Base-by-base conservation (phyloP, 1,140 invertebrate species). In the Glomeris maerens region DNA sequence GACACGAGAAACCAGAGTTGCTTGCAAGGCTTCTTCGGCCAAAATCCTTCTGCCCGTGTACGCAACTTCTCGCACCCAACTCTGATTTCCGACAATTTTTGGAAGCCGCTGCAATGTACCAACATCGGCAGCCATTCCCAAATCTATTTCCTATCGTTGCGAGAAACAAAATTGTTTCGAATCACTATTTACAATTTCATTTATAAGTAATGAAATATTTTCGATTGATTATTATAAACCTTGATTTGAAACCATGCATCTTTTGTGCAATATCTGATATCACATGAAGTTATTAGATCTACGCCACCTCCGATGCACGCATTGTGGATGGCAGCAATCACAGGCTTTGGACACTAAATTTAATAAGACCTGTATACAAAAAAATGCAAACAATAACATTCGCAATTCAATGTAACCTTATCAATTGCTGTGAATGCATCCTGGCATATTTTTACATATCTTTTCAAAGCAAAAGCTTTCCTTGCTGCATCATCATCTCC, bases 231-330 rank as follows among this genome's bases (percentile, higher is more conserved):
- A n/a, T n/a, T n/a, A n/a, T n/a, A n/a, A n/a, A 69, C 70, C 67
- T 91, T 92, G 4, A 94, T 78, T 72, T 84, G 80, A 65, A 97
- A 98, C 74, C 79, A 93, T 3, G 93, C 82, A 71, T 97, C 89
- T 55, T 78, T 67, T 1, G 88, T 79, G 63, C 85, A 91, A 63
- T 91, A 94, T 52, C 95, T 76, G 57, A 98, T 88, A 71, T 98
- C 94, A 51, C 84, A 78, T 20, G 84, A 80, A 29, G 80, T 79
- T 31, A 92, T 80, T 52, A 98, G 68, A 65, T 93, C 81, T 4
- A 95, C 74, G 4, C 85, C 94, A 13, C 78, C 93, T 0, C 94
- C 94, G 48, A 97, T 76, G 64, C 93, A 97, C 0, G 79, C 84
- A 57, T 72, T 77, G 71, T 97, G 90, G 20, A 93, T 66, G 0